A percentile compares a stretch with the other conserved stretches of the same genome.
These are phyloP conservation scores for Tupaia chinensis DNA, from an alignment of 2,113 vertebrate species.

Conservation along the genomic window DNA sequence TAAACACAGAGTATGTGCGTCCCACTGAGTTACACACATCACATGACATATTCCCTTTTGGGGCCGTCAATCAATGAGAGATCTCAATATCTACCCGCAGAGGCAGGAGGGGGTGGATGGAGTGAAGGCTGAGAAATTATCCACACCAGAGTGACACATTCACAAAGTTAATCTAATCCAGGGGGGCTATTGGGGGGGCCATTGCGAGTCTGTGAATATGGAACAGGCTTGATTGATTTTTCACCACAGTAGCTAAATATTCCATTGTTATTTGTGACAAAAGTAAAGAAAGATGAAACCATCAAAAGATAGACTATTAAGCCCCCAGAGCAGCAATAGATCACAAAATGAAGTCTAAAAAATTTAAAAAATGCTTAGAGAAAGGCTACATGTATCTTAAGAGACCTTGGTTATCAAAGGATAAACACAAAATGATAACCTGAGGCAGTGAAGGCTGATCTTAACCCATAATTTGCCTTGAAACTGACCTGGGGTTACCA, in stretches of 20 bases:
- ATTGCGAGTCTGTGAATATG: constrained; percentile 52
- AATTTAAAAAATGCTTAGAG: constrained; percentile 69
- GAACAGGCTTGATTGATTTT: constrained; percentile 65
- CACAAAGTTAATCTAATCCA: constrained; percentile 77
- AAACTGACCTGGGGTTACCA: background rate
- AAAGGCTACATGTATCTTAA: constrained; percentile 55
- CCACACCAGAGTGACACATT: constrained; percentile 32
- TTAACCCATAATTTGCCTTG: background rate
- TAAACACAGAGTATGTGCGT: background rate
- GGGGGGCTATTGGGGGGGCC: background rate
- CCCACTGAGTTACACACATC: constrained; percentile 68
- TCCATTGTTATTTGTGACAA: constrained; percentile 63
- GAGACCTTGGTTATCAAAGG: constrained; percentile 26
- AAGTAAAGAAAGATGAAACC: constrained; percentile 60
- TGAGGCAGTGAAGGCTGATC: background rate
- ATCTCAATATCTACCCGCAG: background rate
- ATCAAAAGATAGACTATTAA: constrained; percentile 66
- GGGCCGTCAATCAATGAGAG: constrained; percentile 40
- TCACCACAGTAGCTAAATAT: constrained; percentile 69
- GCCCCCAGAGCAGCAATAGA: constrained; percentile 66
- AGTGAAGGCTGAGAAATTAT: constrained; percentile 64
- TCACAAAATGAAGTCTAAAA: constrained; percentile 74
- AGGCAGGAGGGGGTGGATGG: background rate
- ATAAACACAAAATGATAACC: constrained; percentile 59
- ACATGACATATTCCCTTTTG: constrained; percentile 41